phyloP scores from a whole-genome alignment of 2,888 invertebrate species.

The Apeira syringaria region DNA sequence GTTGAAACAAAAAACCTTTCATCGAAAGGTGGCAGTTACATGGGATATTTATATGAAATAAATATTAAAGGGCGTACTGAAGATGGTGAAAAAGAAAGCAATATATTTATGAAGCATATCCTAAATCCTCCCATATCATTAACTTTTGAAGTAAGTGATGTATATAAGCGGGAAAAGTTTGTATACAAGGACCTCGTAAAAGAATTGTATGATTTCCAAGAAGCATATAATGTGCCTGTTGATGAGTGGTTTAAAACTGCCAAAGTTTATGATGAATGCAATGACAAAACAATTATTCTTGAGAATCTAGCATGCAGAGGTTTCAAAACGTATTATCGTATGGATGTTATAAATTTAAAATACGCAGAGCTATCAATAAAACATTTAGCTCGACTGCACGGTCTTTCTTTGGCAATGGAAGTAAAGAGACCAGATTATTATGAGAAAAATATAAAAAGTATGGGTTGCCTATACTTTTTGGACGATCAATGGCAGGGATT shows the following conservation, averaged over 20 bases:
- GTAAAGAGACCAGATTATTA: slow-evolving; percentile 44
- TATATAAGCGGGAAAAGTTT: slow-evolving; percentile 48
- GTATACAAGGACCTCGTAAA: slow-evolving; percentile 48
- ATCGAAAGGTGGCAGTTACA: slow-evolving; percentile 44
- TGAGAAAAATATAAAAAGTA: slow-evolving; percentile 34
- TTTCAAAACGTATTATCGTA: slow-evolving; percentile 42
- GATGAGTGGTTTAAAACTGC: slow-evolving; percentile 45
- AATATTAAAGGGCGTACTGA: slow-evolving; percentile 40
- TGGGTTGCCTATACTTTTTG: slow-evolving; percentile 30
- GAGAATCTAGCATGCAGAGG: slow-evolving; percentile 50
- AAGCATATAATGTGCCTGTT: slow-evolving; percentile 40
- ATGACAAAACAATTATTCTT: slow-evolving; percentile 46
- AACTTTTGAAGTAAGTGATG: slow-evolving; percentile 42
- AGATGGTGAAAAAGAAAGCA: slow-evolving; percentile 34
- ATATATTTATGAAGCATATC: slow-evolving; percentile 56
- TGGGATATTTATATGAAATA: slow-evolving; percentile 48
- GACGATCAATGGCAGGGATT: slow-evolving; percentile 33
- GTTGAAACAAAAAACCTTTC: slow-evolving; percentile 36
- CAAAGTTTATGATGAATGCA: slow-evolving; percentile 43
- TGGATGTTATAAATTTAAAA: slow-evolving; percentile 41
- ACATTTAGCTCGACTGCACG: slow-evolving; percentile 54
- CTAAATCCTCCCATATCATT: slow-evolving; percentile 34
- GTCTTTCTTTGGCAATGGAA: slow-evolving; percentile 47
- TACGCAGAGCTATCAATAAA: slow-evolving; percentile 44
- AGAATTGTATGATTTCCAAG: slow-evolving; percentile 45